These are phyloP conservation scores for Dicyrtomina minuta DNA, from an alignment of 2,888 invertebrate species.

Conservation along the genomic window DNA sequence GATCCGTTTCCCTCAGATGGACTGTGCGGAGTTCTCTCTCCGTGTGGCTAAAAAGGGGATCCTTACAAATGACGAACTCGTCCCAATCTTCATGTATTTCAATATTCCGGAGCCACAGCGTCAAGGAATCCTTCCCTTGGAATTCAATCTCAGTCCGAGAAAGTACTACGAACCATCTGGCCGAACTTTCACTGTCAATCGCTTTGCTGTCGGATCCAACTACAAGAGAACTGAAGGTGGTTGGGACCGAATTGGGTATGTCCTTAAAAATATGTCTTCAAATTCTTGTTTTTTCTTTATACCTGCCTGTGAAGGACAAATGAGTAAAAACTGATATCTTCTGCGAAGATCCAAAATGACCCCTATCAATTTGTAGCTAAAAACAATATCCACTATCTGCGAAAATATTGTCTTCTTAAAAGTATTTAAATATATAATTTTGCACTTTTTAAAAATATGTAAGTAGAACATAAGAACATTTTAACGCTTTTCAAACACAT, in stretches of 20 bases:
- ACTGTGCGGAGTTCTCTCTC: conserved; percentile 20
- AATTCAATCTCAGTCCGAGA: conserved; percentile 28
- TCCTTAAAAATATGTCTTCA: not conserved
- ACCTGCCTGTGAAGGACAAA: too few species aligned
- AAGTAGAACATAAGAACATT: too few species aligned
- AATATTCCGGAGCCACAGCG: conserved; percentile 28
- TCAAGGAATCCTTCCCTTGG: conserved; percentile 13
- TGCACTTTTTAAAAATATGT: too few species aligned
- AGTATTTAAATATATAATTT: too few species aligned
- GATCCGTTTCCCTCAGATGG: conserved; percentile 32
- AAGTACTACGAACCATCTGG: conserved; percentile 32
- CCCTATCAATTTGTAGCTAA: too few species aligned
- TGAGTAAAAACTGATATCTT: too few species aligned
- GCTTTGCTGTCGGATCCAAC: conserved; percentile 31
- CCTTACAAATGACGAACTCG: conserved; percentile 28
- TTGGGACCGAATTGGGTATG: conserved; percentile 29
- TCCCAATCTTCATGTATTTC: conserved; percentile 30
- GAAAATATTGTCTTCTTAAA: too few species aligned
- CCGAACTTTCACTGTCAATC: conserved; percentile 24
- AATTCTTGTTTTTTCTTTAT: too few species aligned
- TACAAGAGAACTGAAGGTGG: conserved; percentile 31
- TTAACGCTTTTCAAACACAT: too few species aligned
- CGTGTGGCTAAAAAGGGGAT: conserved; percentile 30
- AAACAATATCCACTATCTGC: too few species aligned
- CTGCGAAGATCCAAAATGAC: too few species aligned